Percentiles rank a stretch among this genome's conserved stretches.
Evolutionary conservation across 1,140 invertebrate genomes (phyloP).

Genomic region (Trichomalopsis sarcophagae): DNA sequence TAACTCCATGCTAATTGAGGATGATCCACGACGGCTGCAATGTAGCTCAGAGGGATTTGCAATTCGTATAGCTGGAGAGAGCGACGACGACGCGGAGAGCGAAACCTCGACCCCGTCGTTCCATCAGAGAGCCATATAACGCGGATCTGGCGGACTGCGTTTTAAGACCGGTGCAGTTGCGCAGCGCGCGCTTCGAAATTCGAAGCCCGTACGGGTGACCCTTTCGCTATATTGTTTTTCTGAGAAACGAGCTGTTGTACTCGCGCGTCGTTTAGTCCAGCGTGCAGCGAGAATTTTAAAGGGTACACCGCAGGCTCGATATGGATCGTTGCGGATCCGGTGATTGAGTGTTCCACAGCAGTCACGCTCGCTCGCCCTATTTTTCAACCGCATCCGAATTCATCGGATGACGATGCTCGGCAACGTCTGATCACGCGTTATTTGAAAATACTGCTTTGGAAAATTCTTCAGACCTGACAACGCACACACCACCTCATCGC

Average conservation of each 20-base stretch:
- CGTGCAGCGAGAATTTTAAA: neutral
- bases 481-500: too few relatives aligned
- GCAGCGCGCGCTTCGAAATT: neutral
- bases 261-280: too few relatives aligned
- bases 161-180: neutral
- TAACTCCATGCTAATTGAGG: conserved; percentile 14
- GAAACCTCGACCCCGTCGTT: neutral
- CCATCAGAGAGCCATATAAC: neutral
- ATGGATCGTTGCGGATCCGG: too few relatives aligned
- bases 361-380: too few relatives aligned
- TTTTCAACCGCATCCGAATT: too few relatives aligned
- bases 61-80: neutral
- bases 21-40: neutral
- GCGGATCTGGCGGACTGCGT: too few relatives aligned
- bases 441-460: too few relatives aligned
- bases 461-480: too few relatives aligned
- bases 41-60: neutral
- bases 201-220: neutral
- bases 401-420: too few relatives aligned
- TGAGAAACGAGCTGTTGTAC: neutral
- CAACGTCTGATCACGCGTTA: too few relatives aligned
- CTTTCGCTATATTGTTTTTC: neutral
- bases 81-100: neutral
- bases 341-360: too few relatives aligned
- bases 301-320: too few relatives aligned